Conservation (phyloP, 2,797 vertebrate species). For the Scarus forsteni region DNA sequence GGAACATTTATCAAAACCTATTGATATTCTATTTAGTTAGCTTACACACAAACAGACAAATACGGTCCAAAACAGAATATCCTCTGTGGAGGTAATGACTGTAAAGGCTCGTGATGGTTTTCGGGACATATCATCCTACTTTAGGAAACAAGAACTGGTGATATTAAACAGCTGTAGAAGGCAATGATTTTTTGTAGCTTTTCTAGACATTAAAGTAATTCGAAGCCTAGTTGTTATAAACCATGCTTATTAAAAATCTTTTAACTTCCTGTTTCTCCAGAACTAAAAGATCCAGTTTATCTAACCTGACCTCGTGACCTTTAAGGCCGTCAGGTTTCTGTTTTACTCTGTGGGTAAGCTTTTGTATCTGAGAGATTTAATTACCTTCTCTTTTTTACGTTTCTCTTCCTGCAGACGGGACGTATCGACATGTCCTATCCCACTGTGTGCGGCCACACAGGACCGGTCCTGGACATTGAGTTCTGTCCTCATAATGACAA, state of each 20-base stretch:
- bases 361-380: neutral
- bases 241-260: slow-evolving; percentile 64
- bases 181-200: neutral
- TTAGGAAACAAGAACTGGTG: neutral
- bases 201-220: neutral
- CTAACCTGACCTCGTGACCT: neutral
- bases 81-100: too few species aligned
- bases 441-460: slow-evolving; percentile 91
- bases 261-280: slow-evolving; percentile 16
- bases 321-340: neutral
- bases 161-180: neutral
- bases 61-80: too few species aligned
- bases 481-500: slow-evolving; percentile 95
- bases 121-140: neutral
- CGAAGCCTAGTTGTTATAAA: slow-evolving; percentile 6
- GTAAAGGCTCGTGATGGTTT: neutral
- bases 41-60: too few species aligned
- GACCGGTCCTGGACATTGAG: slow-evolving; percentile 91
- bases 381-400: neutral
- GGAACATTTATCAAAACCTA: too few species aligned
- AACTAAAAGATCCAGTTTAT: neutral
- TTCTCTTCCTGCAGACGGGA: slow-evolving; percentile 83
- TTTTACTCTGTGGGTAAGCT: neutral
- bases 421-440: slow-evolving; percentile 92
- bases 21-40: too few species aligned